Evolutionary conservation across 2,113 vertebrate genomes (phyloP).

Genomic region (Cnemophilus loriae): DNA sequence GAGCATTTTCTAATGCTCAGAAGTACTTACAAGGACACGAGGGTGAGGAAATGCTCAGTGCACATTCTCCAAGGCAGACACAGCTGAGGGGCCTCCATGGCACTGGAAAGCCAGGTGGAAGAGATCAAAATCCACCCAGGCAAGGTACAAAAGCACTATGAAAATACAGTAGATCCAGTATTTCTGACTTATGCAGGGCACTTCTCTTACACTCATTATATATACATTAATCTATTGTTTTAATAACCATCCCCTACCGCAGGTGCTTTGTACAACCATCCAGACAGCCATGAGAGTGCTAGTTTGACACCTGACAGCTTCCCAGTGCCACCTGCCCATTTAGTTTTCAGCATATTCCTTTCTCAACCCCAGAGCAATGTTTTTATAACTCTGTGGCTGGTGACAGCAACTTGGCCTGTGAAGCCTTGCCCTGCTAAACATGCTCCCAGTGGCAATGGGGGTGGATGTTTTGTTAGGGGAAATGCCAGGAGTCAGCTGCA

Average conservation of each 20-base stretch:
- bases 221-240: background rate
- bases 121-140: background rate
- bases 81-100: accelerated
- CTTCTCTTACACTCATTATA: background rate
- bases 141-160: background rate
- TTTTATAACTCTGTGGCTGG: background rate
- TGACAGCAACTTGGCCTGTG: background rate
- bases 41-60: accelerated
- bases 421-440: background rate
- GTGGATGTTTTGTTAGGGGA: background rate
- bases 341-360: background rate
- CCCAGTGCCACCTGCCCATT: background rate
- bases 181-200: accelerated
- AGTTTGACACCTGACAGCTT: background rate
- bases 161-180: background rate
- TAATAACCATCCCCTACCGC: background rate
- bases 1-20: too few relatives aligned
- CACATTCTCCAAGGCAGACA: accelerated
- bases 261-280: background rate
- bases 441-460: accelerated
- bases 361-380: background rate
- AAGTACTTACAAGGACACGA: background rate
- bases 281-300: background rate
- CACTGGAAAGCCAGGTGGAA: background rate
- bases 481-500: background rate